phyloP scores from a whole-genome alignment of 2,888 invertebrate genomes.

The Erebia palarica region DNA sequence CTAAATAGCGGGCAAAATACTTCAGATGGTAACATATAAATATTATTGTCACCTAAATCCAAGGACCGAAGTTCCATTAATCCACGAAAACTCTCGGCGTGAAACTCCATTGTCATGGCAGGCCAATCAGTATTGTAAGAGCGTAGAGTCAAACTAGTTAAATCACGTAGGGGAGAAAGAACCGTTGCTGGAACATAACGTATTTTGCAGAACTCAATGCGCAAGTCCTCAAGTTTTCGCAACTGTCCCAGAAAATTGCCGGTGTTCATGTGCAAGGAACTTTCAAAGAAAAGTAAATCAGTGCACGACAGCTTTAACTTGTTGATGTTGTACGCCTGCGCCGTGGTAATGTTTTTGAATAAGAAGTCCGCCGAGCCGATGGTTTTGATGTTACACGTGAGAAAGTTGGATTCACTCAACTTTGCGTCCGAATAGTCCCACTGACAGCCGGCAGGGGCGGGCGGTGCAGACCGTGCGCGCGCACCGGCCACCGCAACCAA shows the following conservation, averaged over 20 bases:
- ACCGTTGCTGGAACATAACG: conserved; percentile 87
- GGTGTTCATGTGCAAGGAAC: conserved; percentile 84
- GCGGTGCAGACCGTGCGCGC: conserved; percentile 81
- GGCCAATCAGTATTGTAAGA: conserved; percentile 91
- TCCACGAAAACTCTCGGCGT: conserved; percentile 87
- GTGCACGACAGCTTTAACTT: conserved; percentile 87
- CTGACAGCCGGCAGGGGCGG: conserved; percentile 88
- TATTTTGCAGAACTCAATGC: conserved; percentile 90
- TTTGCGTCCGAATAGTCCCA: conserved; percentile 85
- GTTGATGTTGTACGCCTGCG: conserved; percentile 87
- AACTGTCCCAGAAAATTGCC: conserved; percentile 85
- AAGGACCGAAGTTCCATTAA: conserved; percentile 85
- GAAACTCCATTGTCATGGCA: conserved; percentile 89
- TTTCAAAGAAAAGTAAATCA: conserved; percentile 88
- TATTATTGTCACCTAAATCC: conserved; percentile 89
- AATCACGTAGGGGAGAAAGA: conserved; percentile 85
- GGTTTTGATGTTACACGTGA: conserved; percentile 88
- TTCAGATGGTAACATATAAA: conserved; percentile 88
- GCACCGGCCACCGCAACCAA: conserved; percentile 73
- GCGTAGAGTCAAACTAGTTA: conserved; percentile 86
- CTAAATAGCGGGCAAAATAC: conserved; percentile 88
- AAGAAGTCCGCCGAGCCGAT: conserved; percentile 87
- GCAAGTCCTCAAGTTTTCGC: conserved; percentile 87
- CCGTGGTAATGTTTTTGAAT: conserved; percentile 87
- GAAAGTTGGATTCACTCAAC: conserved; percentile 82